Evolutionary conservation across 2,797 vertebrate species (phyloP), one percentile per base, ranked within the genome.

Genomic region (Huso huso): DNA sequence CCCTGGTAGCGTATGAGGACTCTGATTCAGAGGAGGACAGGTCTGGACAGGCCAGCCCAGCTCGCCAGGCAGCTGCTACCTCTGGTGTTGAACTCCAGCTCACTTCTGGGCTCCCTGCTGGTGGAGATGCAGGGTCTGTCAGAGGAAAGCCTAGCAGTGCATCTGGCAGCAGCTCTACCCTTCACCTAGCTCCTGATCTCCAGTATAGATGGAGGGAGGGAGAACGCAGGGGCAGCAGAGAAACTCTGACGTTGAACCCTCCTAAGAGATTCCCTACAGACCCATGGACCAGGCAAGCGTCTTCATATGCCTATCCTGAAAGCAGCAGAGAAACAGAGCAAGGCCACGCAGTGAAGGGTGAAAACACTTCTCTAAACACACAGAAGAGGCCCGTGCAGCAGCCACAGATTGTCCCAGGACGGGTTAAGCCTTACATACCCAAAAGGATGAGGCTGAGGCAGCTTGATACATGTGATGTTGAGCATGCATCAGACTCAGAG

Each of bases 1-100:
- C 92, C 0, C 76, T 99, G 76, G 96, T 99, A 79, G 89, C 90
- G 58, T 99, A 98, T 69, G 95, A 94, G 2, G 92, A 95, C 70
- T 99, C 96, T 4, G 94, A 93, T 68, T 88, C 92, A 0, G 94
- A 94, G 61, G 79, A 89, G 23, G 91, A 94, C 6, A n/a, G 6
- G n/a, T 10, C 9, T 55, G 52, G 52, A 55, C 52, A 3, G n/a
- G 52, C 9, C 9, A 55, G 9, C 52, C 52, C 52, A 55, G n/a
- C 9, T 37, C 23, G 23, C 23, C 23, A 3, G 23, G 23, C 23
- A 3, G 23, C 10, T 18, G 61, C 71, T 67, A 4, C 48, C 10
- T 69, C 69, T 48, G 68, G 57, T 65, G 52, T 11, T 11, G 55
- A 58, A 12, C 13, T 13, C 55, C 55, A 57, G 55, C 55, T 57